Percentiles rank a stretch among this genome's conserved stretches.
These are phyloP conservation scores for Pipra filicauda DNA, from an alignment of 2,113 vertebrate species.

Conservation along the genomic window DNA sequence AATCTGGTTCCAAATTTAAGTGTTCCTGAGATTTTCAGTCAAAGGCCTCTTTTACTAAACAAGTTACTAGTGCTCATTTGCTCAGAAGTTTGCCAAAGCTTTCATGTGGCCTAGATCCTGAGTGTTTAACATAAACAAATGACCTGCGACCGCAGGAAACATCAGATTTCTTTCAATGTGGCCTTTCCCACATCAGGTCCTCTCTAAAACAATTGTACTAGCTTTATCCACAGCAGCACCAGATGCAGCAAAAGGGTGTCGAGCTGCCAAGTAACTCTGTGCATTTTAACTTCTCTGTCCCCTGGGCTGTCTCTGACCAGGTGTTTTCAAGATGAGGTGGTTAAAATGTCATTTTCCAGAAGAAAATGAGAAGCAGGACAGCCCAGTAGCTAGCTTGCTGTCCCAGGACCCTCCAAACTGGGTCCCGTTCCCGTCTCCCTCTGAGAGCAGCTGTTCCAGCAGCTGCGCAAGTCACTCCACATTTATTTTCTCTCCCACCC, in stretches of 20 bases:
- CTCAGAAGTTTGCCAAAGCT: neutral
- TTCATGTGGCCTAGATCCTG: neutral
- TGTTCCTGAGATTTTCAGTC: neutral
- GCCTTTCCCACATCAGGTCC: neutral
- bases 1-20: neutral
- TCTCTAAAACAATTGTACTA: neutral
- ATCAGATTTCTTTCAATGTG: neutral
- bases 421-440: neutral
- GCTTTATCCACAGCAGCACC: neutral
- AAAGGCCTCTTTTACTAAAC: neutral
- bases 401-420: neutral
- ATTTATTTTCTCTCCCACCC: slow-evolving; percentile 27
- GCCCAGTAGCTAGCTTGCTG: neutral
- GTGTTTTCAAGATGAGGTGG: neutral
- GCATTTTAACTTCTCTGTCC: neutral
- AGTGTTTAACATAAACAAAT: neutral
- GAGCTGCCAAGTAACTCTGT: neutral
- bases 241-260: fast-evolving
- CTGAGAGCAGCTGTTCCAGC: slow-evolving; percentile 30
- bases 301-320: neutral
- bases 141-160: neutral
- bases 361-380: neutral
- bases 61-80: neutral
- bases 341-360: neutral
- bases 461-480: slow-evolving; percentile 17